Evolutionary conservation across 2,113 vertebrate genomes (phyloP).

Genomic region (Perca flavescens): DNA sequence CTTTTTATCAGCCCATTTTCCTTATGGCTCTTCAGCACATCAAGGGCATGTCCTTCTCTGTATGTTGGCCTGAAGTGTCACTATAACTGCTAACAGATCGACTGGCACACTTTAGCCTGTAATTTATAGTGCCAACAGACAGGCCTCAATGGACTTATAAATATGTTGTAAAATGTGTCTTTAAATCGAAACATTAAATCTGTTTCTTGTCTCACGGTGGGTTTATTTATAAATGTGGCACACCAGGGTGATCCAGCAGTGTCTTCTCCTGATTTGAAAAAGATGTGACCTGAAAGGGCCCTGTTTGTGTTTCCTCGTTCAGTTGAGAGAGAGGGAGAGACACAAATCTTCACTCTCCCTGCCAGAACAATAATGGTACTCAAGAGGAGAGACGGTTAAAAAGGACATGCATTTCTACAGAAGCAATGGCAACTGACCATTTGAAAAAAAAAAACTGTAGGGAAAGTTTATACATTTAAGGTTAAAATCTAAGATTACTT

Average conservation of each 20-base stretch:
- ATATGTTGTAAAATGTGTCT: constrained; percentile 36
- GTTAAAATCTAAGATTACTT: neutral
- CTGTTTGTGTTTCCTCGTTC: constrained; percentile 63
- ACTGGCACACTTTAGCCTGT: constrained; percentile 34
- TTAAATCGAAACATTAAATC: constrained; percentile 10
- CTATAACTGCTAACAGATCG: constrained; percentile 20
- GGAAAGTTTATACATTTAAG: neutral
- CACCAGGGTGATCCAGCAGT: constrained; percentile 45
- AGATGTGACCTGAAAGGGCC: constrained; percentile 73
- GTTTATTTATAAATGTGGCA: constrained; percentile 53
- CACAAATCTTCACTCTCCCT: constrained; percentile 34
- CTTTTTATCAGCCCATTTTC: constrained; percentile 52
- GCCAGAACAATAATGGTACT: constrained; percentile 40
- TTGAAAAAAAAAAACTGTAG: constrained; percentile 10
- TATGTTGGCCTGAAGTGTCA: constrained; percentile 59
- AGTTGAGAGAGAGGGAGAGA: constrained; percentile 47
- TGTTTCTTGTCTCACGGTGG: constrained; percentile 35
- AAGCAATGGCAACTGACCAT: constrained; percentile 7
- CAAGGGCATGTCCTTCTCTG: constrained; percentile 74
- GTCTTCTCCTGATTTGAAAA: constrained; percentile 64
- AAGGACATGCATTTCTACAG: constrained; percentile 4
- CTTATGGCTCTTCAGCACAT: constrained; percentile 65
- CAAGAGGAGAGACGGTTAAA: constrained; percentile 35
- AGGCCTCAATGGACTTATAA: constrained; percentile 24
- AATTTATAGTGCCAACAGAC: constrained; percentile 66